Conservation (phyloP, 2,113 vertebrate genomes). For the Sander lucioperca region DNA sequence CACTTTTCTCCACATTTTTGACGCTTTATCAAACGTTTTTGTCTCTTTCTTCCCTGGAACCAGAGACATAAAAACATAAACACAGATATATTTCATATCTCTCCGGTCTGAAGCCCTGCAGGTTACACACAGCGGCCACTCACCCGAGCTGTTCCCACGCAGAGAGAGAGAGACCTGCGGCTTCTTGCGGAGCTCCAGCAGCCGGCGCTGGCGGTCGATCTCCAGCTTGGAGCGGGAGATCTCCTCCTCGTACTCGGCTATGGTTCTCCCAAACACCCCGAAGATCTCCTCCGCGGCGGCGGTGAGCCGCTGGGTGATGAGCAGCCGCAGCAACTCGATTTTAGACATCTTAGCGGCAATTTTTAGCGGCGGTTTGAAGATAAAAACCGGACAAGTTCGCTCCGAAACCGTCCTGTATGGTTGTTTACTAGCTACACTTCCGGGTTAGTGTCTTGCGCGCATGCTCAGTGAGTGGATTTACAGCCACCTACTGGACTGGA, state of each 20-base stretch:
- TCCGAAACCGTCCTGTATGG: no score
- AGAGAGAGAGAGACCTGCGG: constrained; percentile 5
- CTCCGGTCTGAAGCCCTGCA: no score
- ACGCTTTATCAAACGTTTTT: no score
- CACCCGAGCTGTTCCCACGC: background rate
- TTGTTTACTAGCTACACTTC: constrained; percentile 40
- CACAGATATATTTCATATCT: no score
- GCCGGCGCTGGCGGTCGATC: constrained; percentile 49
- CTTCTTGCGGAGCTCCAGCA: constrained; percentile 47
- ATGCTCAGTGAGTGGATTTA: constrained; percentile 8
- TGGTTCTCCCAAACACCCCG: constrained; percentile 60
- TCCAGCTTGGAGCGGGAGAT: constrained; percentile 57
- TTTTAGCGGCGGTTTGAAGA: accelerated
- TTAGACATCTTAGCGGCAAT: constrained; percentile 29
- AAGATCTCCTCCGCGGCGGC: constrained; percentile 64
- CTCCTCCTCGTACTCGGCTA: constrained; percentile 62
- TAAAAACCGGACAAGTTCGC: background rate
- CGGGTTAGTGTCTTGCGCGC: constrained; percentile 10
- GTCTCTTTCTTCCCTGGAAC: background rate
- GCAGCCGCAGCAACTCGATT: constrained; percentile 58
- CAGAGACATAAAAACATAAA: no score
- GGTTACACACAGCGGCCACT: no score
- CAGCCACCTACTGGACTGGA: constrained; percentile 24
- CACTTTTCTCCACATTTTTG: no score
- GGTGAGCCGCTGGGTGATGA: constrained; percentile 68